Base-by-base conservation (phyloP, 2,888 invertebrate species). In the Suillia variegata region DNA sequence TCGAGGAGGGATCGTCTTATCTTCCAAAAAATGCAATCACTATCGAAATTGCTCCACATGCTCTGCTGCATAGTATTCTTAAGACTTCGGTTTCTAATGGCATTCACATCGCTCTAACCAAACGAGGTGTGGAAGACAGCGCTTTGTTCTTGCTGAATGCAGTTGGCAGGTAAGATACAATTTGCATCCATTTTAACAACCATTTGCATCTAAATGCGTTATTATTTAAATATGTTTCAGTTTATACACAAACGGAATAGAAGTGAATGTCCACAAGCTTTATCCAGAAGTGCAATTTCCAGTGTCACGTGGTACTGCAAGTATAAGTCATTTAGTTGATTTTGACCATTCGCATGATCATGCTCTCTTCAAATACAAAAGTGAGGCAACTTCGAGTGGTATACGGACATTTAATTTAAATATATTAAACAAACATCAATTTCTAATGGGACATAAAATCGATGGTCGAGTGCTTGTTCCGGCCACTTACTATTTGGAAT, bases 241-340 rank as follows among this genome's bases (percentile, higher is more conserved):
- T 67, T 78, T 95, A 62, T 95, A 90, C 80, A 87, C 88, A 63
- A 83, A 85, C 20, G 96, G 96, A 1, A 72, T 90, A 56, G 89
- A 91, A 71, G 87, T 92, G 1, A 85, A 89, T 64, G 78, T 94
- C 1, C 85, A 89, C 2, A 87, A 88, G 59, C 83, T 96, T 31
- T 95, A 93, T 80, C 91, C 93, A 0, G 80, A 84, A 21, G 84
- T 93, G 0, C 75, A 85, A 51, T 93, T 87, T 80, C 96, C 96
- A 0, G 96, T 96, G 1, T 90, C 93, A 1, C 85, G 89, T 53
- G 90, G 91, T 1, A 96, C 96, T 0, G 90, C 92, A 0, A 91
- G 92, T 87, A 84, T 96, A 48, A 86, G 92, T 0, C 89, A 93
- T 8, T 82, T 91, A 5, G 85, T 96, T 8, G 87, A 87, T 66